Percentiles rank a stretch among this genome's conserved stretches.
Evolutionary conservation across 2,113 vertebrate species (phyloP).

Genomic region (Corapipo altera): DNA sequence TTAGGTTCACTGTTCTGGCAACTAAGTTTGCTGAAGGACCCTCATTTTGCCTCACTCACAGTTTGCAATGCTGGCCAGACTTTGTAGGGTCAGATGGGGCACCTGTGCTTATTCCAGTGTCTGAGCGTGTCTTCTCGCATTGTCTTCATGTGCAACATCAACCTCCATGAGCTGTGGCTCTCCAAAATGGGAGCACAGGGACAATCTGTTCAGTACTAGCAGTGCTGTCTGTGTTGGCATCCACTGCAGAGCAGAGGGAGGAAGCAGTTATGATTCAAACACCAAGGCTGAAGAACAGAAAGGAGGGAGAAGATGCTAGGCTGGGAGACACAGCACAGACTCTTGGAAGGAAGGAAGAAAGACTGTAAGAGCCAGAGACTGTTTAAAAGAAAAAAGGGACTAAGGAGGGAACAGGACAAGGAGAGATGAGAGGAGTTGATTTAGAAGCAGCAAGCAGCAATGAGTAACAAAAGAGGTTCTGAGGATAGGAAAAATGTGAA

Average conservation of each 20-base stretch:
- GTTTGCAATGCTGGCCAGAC: accelerated
- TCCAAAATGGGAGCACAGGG: not conserved
- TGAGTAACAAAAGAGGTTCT: not conserved
- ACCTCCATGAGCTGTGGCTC: accelerated
- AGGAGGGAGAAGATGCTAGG: not conserved
- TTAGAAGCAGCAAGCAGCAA: not conserved
- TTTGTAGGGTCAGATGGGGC: accelerated
- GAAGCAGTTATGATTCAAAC: not conserved
- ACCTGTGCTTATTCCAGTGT: not conserved
- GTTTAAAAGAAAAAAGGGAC: not conserved
- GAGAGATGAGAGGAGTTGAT: not conserved
- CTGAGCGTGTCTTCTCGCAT: accelerated
- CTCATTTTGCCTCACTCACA: accelerated
- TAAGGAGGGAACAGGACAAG: not conserved
- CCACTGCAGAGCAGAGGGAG: not conserved
- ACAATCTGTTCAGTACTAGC: not conserved
- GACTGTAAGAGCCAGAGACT: not conserved
- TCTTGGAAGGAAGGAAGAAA: not conserved
- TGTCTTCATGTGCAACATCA: not conserved
- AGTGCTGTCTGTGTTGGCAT: not conserved
- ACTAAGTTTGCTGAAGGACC: not conserved
- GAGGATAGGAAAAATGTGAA: not conserved
- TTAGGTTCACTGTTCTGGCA: not conserved
- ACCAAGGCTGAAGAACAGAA: not conserved
- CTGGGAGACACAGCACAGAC: not conserved